phyloP scores from a whole-genome alignment of 2,113 vertebrate genomes.

The Cebidichthys violaceus region DNA sequence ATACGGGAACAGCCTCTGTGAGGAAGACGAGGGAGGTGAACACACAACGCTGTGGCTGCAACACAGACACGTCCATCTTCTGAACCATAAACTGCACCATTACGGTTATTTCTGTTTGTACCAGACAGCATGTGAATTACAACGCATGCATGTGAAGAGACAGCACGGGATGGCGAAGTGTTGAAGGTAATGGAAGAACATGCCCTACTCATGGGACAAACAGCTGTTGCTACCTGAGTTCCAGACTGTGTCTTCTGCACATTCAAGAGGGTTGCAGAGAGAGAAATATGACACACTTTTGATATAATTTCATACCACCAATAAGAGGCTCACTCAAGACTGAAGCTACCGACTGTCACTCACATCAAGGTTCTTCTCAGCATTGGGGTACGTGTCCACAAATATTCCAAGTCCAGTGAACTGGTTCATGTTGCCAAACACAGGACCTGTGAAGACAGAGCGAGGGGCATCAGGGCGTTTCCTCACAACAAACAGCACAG shows the following conservation, averaged over 20 bases:
- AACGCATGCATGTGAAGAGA: background rate
- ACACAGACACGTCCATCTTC: background rate
- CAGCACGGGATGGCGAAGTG: background rate
- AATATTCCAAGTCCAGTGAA: conserved; percentile 94
- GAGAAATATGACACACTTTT: conserved; percentile 9
- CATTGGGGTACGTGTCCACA: conserved; percentile 95
- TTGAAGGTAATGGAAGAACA: background rate
- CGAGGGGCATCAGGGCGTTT: background rate
- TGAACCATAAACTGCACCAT: background rate
- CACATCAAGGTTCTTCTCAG: conserved; percentile 94
- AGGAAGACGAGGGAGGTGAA: background rate
- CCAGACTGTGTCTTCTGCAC: conserved; percentile 86
- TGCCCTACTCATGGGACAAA: background rate
- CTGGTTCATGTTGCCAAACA: conserved; percentile 94
- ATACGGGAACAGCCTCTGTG: conserved; percentile 91
- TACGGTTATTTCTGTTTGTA: background rate
- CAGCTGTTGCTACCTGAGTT: conserved; percentile 83
- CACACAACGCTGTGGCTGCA: background rate
- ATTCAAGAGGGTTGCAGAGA: conserved; percentile 14
- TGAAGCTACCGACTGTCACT: conserved; percentile 22
- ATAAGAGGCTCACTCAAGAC: background rate
- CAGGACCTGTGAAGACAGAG: conserved; percentile 85
- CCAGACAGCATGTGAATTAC: background rate
- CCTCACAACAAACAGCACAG: background rate
- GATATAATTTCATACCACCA: background rate